Conservation (phyloP, 2,888 invertebrate species). For the Mythimna lalbum region DNA sequence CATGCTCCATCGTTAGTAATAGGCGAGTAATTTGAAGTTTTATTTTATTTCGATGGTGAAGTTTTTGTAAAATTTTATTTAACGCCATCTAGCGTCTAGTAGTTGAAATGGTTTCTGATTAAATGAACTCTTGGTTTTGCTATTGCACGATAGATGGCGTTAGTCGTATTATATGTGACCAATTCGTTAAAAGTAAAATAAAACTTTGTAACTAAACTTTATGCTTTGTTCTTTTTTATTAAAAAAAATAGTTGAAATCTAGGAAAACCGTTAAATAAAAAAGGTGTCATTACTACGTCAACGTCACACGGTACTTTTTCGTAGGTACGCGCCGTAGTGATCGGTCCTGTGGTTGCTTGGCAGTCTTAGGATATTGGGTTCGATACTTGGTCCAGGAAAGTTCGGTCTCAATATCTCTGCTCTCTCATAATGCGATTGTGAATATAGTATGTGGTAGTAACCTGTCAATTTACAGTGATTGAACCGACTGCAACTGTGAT, state of each 20-base stretch:
- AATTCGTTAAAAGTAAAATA: background rate
- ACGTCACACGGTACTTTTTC: background rate
- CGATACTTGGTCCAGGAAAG: background rate
- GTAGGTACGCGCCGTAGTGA: no score
- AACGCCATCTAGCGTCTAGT: conserved; percentile 47
- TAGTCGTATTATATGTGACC: background rate
- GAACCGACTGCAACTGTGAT: no score
- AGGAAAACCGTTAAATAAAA: background rate
- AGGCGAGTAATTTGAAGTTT: no score
- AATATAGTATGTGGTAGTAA: background rate
- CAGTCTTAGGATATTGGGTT: background rate
- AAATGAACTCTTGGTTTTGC: background rate
- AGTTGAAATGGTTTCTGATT: background rate
- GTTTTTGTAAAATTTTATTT: background rate
- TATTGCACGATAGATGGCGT: conserved; percentile 45
- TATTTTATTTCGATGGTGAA: no score
- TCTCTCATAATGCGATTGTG: background rate
- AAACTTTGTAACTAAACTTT: no score
- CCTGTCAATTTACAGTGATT: no score
- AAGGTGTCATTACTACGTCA: no score
- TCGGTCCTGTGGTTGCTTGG: background rate
- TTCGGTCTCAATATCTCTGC: background rate
- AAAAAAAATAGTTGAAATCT: no score
- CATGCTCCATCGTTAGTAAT: no score
- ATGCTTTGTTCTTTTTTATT: no score